Base-by-base conservation (phyloP, 2,888 invertebrate species). In the Gari tellinella region DNA sequence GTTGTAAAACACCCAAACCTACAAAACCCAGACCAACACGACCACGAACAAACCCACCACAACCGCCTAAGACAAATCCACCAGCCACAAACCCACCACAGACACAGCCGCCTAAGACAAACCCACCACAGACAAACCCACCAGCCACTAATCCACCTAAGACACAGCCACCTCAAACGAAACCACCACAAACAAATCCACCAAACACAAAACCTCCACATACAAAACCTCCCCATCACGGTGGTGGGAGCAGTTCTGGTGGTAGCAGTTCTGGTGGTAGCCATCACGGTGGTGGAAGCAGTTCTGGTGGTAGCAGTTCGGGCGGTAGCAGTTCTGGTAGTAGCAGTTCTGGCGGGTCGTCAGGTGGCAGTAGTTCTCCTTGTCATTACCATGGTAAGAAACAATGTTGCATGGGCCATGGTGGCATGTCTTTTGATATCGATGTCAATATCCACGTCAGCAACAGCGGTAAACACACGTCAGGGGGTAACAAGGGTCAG, bases 381-480 rank as follows among this genome's bases (percentile, higher is more conserved):
- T 79, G 77, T 14, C 75, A 81, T 46, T 15, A 51, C 1, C 77
- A 81, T 43, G 72, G 63, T 17, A 70, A 67, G 1, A 23, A 64
- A 17, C 46, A 38, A 1, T 80, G 80, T 49, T 81, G 83, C 53
- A 67, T 61, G 43, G 58, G 64, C 37, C 83, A 81, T 45, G 75
- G 76, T 10, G 63, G 58, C 8, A 23, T 53, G 31, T 75, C 76
- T 19, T 51, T 78, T 25, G 81, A 83, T 45, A 67, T 83, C 31
- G 78, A 80, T 55, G 69, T 83, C 0, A 78, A 80, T 17, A 65
- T 83, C 5, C 83, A 83, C 46, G 76, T 83, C 14, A 73, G 77
- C 12, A 58, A 58, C 25, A 40, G 51, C 43, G 19, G 19, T 14
- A 43, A 43, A 15, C n/a, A 43, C 4, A 43, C n/a, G n/a, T 43